A percentile compares a stretch with the other conserved stretches of the same genome.
Conservation (phyloP, 2,797 vertebrate genomes). For the Furcifer pardalis region DNA sequence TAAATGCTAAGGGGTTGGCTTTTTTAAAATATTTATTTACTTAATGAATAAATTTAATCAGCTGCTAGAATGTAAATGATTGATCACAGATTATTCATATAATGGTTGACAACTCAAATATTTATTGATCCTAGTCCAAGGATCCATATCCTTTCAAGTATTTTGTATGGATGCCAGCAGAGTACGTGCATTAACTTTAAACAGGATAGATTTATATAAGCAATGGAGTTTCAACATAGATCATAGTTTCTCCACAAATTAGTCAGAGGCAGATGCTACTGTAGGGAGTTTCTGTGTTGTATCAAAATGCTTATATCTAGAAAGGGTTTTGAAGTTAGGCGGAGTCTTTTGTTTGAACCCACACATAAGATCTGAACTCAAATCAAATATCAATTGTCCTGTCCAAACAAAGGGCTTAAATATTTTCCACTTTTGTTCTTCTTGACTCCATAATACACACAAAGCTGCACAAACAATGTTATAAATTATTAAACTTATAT, state of each 20-base stretch:
- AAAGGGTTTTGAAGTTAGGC: neutral
- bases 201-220: neutral
- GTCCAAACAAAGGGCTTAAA: neutral
- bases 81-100: neutral
- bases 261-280: no score
- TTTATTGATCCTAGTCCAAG: neutral
- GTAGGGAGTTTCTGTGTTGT: neutral
- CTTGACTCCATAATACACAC: neutral
- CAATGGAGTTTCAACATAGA: neutral
- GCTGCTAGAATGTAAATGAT: neutral
- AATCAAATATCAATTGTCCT: neutral
- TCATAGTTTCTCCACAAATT: neutral
- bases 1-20: neutral
- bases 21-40: neutral
- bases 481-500: neutral
- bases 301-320: neutral
- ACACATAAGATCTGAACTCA: neutral
- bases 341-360: neutral
- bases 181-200: neutral
- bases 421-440: neutral
- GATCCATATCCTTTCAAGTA: neutral
- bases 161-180: neutral
- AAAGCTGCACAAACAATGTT: neutral
- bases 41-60: neutral
- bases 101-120: neutral